phyloP scores from a whole-genome alignment of 92 coral and sea anemone species.

The Palythoa grandiflora region DNA sequence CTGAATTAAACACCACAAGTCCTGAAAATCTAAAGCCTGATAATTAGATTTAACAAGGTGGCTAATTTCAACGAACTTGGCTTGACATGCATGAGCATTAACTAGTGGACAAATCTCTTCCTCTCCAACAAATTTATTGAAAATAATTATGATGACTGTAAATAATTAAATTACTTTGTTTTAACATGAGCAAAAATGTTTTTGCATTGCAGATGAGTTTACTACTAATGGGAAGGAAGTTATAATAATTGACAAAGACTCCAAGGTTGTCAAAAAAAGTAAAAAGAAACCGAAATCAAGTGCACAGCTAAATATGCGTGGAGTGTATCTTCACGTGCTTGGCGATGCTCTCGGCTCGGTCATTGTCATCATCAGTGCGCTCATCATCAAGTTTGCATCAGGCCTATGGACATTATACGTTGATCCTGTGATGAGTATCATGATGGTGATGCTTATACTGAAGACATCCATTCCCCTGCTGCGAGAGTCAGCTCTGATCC shows the following conservation, averaged over 20 bases:
- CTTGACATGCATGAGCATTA: too few relatives aligned
- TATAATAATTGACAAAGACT: conserved; percentile 10
- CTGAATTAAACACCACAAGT: too few relatives aligned
- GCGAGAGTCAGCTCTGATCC: conserved; percentile 92
- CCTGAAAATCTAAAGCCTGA: too few relatives aligned
- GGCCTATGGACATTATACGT: conserved; percentile 95
- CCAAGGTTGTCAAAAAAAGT: background rate
- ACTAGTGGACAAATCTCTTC: too few relatives aligned
- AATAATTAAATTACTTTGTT: too few relatives aligned
- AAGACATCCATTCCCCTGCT: conserved; percentile 94
- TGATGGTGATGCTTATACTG: conserved; percentile 86
- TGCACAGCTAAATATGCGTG: conserved; percentile 98
- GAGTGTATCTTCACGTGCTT: conserved; percentile 94
- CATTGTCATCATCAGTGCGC: conserved; percentile 91
- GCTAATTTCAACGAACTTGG: too few relatives aligned
- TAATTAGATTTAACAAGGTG: too few relatives aligned
- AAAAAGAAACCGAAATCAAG: conserved; percentile 65
- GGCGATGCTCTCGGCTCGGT: conserved; percentile 99
- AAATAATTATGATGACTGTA: too few relatives aligned
- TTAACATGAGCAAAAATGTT: background rate
- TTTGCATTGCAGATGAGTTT: conserved; percentile 6
- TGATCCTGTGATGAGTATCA: conserved; percentile 93
- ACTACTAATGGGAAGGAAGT: conserved; percentile 28
- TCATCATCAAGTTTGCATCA: conserved; percentile 87
- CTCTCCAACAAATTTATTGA: too few relatives aligned